These are phyloP conservation scores for Dorcus hopei DNA, from an alignment of 2,888 invertebrate genomes.

Conservation along the genomic window DNA sequence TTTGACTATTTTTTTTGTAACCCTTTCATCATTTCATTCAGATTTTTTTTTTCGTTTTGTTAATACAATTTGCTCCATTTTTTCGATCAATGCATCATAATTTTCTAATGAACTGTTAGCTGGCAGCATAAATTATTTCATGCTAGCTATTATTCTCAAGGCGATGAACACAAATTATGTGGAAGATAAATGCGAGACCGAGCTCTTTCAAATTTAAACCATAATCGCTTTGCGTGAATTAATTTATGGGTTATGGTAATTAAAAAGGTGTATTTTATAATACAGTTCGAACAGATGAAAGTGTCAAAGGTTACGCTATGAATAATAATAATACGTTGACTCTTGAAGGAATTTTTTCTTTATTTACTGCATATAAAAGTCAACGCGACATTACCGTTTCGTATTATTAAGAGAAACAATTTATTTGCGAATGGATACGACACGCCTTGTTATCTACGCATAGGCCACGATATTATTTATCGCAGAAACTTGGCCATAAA, in stretches of 20 bases:
- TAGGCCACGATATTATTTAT: too few relatives aligned
- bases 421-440: too few relatives aligned
- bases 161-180: constrained; percentile 8
- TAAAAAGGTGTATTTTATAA: constrained; percentile 21
- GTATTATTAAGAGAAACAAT: too few relatives aligned
- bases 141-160: constrained; percentile 8
- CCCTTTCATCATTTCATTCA: too few relatives aligned
- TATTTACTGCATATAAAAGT: too few relatives aligned
- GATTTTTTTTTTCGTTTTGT: neutral
- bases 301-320: constrained; percentile 11
- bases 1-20: too few relatives aligned
- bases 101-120: constrained; percentile 6
- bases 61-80: constrained; percentile 6
- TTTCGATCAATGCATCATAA: constrained; percentile 6
- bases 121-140: constrained; percentile 14
- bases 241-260: constrained; percentile 28
- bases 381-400: too few relatives aligned
- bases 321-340: neutral
- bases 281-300: constrained; percentile 10
- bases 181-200: constrained; percentile 7
- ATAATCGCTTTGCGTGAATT: constrained; percentile 24
- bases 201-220: constrained; percentile 20
- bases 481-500: too few relatives aligned
- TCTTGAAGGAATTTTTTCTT: neutral
- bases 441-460: too few relatives aligned